Evolutionary conservation across 2,797 vertebrate species (phyloP), one percentile per base, ranked within the genome.

Genomic region (Sparidentex hasta): DNA sequence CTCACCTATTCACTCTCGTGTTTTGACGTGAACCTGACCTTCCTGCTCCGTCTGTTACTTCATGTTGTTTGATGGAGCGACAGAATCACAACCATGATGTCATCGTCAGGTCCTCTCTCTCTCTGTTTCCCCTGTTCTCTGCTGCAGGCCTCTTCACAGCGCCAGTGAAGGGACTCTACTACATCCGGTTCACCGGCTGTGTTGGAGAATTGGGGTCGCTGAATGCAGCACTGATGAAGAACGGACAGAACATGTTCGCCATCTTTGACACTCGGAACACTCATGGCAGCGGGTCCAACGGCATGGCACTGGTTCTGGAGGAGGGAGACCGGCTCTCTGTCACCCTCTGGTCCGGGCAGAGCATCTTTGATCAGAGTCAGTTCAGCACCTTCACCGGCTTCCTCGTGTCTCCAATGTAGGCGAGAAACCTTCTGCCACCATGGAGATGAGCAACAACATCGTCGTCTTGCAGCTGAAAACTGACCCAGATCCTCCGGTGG

Each of bases 351-450:
- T 0, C 6, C 2, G 0, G 0, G 0, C 0, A 46, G 0, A 75
- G 38, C 56, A 43, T 89, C 51, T 81, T 74, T 0, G 83, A 85
- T n/a, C 82, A 82, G 74, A 50, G 47, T 4, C 61, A 25, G 0
- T 52, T 78, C 64, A 87, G 56, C 54, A 82, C 78, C 57, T 89
- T 89, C 67, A 87, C 51, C 11, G 67, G 81, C 48, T 87, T 85
- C 78, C 87, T 80, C 2, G 3, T 87, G 65, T 81, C 29, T 29
- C 54, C 57, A 38, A 21, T 78, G 67, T 65, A 59, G 72, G 20
- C 13, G 3, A 38, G 18, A 17, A 16, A 2, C 20, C 38, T 8
- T 11, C 0, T 0, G 12, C 38, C 9, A n/a, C 58, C 20, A 1
- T 12, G 11, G 18, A 58, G 11, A 38, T 0, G 27, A 7, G 6